phyloP scores from a whole-genome alignment of 1,140 invertebrate genomes.

The Vollenhovia emeryi region DNA sequence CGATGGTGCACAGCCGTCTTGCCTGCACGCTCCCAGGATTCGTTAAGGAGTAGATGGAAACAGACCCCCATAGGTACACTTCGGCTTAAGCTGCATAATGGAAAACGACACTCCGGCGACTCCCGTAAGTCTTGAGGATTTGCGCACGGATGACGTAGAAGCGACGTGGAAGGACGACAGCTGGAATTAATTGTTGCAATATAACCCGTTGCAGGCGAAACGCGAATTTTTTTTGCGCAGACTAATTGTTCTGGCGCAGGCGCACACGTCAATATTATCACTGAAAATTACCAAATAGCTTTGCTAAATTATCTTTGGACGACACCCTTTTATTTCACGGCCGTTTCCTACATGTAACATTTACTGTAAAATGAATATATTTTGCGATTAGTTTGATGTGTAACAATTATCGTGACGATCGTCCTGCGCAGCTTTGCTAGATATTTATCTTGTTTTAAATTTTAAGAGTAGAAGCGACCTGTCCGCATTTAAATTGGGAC shows the following conservation, averaged over 20 bases:
- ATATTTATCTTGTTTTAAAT: neutral
- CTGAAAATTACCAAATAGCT: neutral
- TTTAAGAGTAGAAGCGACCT: conserved; percentile 44
- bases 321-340: neutral
- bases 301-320: neutral
- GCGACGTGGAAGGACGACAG: conserved; percentile 37
- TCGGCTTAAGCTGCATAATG: conserved; percentile 62
- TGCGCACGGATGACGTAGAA: conserved; percentile 27
- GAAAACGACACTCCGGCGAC: conserved; percentile 69
- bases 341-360: neutral
- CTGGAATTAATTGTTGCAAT: conserved; percentile 59
- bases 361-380: neutral
- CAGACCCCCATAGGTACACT: conserved; percentile 69
- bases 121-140: conserved; percentile 54
- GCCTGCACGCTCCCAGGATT: conserved; percentile 42
- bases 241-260: neutral
- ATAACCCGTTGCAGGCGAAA: neutral
- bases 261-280: neutral
- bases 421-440: neutral
- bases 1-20: conserved; percentile 43
- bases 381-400: neutral
- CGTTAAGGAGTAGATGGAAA: conserved; percentile 50
- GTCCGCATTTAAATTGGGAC: conserved; percentile 40
- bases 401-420: neutral
- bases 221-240: neutral